Conservation (phyloP, 2,888 invertebrate species). For the Polymixis lichenea region DNA sequence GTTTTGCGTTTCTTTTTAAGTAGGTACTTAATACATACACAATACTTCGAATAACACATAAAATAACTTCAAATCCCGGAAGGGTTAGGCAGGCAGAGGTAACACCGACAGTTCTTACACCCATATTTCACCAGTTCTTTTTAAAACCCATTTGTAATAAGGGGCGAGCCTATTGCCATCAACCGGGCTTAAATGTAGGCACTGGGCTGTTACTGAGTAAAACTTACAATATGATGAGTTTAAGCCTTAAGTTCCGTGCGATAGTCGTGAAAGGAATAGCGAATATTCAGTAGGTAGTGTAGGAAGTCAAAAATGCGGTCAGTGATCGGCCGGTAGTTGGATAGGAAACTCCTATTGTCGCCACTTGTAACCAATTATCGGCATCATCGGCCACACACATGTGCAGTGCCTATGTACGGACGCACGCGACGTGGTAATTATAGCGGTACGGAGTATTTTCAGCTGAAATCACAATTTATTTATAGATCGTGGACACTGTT, state of each 20-base stretch:
- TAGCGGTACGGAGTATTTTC: conserved; percentile 17
- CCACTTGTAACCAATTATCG: conserved; percentile 72
- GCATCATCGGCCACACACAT: conserved; percentile 31
- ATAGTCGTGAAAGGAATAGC: not conserved
- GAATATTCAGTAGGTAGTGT: conserved; percentile 14
- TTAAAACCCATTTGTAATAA: no score
- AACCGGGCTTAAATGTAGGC: no score
- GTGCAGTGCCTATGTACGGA: conserved; percentile 2
- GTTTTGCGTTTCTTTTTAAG: no score
- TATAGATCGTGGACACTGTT: conserved; percentile 21
- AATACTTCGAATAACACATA: no score
- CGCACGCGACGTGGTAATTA: conserved; percentile 24
- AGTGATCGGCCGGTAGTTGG: conserved; percentile 60
- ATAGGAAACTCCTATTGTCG: conserved; percentile 72
- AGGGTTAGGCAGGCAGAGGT: no score
- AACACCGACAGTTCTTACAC: no score
- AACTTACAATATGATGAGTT: not conserved
- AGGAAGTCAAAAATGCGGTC: conserved; percentile 66
- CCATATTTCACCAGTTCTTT: no score
- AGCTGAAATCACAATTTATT: conserved; percentile 44
- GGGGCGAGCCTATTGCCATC: no score
- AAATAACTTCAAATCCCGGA: no score
- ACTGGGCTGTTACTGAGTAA: no score
- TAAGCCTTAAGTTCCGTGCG: no score
- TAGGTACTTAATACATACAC: no score